Evolutionary conservation across 2,888 invertebrate genomes (phyloP).

Genomic region (Automeris io): DNA sequence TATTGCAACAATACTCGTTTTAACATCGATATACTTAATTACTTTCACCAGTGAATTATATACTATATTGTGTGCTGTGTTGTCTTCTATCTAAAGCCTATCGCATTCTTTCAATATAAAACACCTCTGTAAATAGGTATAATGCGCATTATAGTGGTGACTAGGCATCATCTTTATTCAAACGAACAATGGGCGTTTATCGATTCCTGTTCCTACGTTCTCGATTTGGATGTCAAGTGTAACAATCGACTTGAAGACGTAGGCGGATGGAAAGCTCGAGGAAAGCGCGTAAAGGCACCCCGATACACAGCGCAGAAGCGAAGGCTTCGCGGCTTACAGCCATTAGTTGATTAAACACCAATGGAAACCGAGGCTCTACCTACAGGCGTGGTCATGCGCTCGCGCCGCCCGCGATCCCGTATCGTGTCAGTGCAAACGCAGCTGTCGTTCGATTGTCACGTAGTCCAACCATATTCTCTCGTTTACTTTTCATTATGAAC

Average conservation of each 20-base stretch:
- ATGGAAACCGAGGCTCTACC: constrained; percentile 18
- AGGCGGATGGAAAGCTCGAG: constrained; percentile 62
- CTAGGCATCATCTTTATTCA: constrained; percentile 14
- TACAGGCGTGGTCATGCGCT: constrained; percentile 60
- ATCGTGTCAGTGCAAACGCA: constrained; percentile 60
- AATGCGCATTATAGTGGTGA: too few species aligned
- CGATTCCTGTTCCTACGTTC: constrained; percentile 57
- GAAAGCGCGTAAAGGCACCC: constrained; percentile 39
- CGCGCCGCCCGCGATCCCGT: constrained; percentile 56
- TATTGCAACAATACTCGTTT: too few species aligned
- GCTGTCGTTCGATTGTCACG: constrained; percentile 57
- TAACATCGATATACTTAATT: too few species aligned
- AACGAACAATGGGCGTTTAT: constrained; percentile 41
- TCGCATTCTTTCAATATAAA: too few species aligned
- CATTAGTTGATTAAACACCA: constrained; percentile 38
- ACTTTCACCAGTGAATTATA: too few species aligned
- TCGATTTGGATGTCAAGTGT: constrained; percentile 45
- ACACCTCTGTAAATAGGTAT: too few species aligned
- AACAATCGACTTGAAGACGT: constrained; percentile 38
- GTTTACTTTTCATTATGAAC: constrained; percentile 53
- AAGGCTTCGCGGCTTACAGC: constrained; percentile 48
- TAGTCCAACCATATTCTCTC: constrained; percentile 23
- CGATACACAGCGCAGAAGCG: constrained; percentile 12
- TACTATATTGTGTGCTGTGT: too few species aligned
- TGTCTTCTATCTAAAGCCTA: too few species aligned